These are phyloP conservation scores for Dendrolimus houi DNA, from an alignment of 2,888 invertebrate species.

Conservation along the genomic window DNA sequence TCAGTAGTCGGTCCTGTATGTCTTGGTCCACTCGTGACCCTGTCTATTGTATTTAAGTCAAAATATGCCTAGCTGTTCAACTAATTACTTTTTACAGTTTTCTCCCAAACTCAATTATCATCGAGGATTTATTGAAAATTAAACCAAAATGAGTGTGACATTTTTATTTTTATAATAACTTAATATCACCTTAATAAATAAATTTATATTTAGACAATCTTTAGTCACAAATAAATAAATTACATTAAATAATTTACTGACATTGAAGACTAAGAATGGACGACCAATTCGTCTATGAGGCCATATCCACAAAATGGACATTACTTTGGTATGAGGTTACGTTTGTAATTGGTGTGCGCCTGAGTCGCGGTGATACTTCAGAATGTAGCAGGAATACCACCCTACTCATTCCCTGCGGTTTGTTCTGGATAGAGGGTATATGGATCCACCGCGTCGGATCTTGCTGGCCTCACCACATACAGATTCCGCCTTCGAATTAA, in stretches of 20 bases:
- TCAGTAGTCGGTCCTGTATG: too few species aligned
- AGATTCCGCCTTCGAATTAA: slow-evolving; percentile 78
- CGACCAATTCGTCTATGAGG: slow-evolving; percentile 46
- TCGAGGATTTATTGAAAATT: slow-evolving; percentile 22
- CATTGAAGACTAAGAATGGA: slow-evolving; percentile 60
- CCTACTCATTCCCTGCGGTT: slow-evolving; percentile 46
- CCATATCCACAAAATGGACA: slow-evolving; percentile 45
- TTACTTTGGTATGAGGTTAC: slow-evolving; percentile 70
- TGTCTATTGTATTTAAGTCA: too few species aligned
- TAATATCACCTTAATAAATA: slow-evolving; percentile 60
- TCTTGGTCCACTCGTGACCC: too few species aligned
- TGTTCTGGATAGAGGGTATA: slow-evolving; percentile 73
- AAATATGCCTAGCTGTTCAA: too few species aligned
- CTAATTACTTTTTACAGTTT: too few species aligned
- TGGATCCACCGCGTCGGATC: slow-evolving; percentile 72
- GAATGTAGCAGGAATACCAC: slow-evolving; percentile 12
- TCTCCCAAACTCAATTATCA: background rate
- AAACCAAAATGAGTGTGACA: slow-evolving; percentile 48
- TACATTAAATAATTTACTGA: slow-evolving; percentile 72
- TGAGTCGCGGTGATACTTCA: slow-evolving; percentile 13
- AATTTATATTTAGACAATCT: slow-evolving; percentile 59
- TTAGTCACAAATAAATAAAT: slow-evolving; percentile 72
- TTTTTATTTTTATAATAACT: slow-evolving; percentile 47
- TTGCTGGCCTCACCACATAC: slow-evolving; percentile 78
- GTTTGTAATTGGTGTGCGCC: slow-evolving; percentile 41